Evolutionary conservation across 2,888 invertebrate species (phyloP), one percentile per base, ranked within the genome.

Genomic region (Drosophila antonietae): DNA sequence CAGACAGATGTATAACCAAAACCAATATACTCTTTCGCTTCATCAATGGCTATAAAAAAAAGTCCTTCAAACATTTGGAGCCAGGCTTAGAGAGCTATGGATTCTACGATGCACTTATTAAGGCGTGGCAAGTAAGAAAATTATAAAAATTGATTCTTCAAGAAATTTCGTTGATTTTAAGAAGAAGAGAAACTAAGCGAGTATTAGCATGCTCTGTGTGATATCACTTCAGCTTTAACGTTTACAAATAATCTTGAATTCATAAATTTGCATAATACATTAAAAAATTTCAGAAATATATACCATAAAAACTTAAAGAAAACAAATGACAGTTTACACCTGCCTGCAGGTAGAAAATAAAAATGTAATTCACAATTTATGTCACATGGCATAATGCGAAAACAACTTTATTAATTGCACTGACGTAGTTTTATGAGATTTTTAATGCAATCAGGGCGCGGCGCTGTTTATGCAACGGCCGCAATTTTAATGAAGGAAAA

Each of bases 361-460:
- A 61, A 60, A 64, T 67, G 20, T 58, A 61, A 65, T 58, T 33
- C 43, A 60, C 55, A 62, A 64, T 76, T 70, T 64, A 55, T 33
- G 14, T 64, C 41, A 64, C 71, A 73, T 41, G n/a, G 56, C 58
- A 46, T 66, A 57, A 66, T 47, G 14, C 20, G 60, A 55, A 55
- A 55, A 55, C 47, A 62, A 79, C 73, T 83, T 90, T 78, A 88
- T 82, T 82, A 86, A 88, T 90, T 81, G 76, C 72, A 75, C 62
- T 81, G 73, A 69, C 76, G 79, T 57, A 77, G 84, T 82, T 86
- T 90, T 84, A 80, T 78, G 75, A 71, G 67, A 72, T 76, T 86
- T 83, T 84, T 84, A 80, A 82, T 81, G 75, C 75, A 84, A 88
- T 84, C 77, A 78, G 68, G 57, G 59, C 62, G 59, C 59, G 23